phyloP scores from a whole-genome alignment of 2,113 vertebrate genomes.

The Burhinus bistriatus region DNA sequence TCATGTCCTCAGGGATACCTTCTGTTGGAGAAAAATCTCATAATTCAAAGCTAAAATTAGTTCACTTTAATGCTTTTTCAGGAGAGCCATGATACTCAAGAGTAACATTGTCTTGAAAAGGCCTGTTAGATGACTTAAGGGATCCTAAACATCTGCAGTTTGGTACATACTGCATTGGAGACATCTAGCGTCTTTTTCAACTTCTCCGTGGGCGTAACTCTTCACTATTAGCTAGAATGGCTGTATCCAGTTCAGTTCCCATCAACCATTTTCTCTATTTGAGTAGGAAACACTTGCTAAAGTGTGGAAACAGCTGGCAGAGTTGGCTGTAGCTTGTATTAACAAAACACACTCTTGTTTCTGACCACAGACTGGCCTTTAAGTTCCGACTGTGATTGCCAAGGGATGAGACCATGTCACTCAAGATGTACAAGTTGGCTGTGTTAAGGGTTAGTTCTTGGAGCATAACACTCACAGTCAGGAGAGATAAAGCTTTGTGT shows the following conservation, averaged over 20 bases:
- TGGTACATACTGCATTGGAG: conserved; percentile 19
- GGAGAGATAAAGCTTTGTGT: neutral
- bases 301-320: conserved; percentile 50
- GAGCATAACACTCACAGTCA: fast-evolving
- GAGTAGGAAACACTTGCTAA: conserved; percentile 25
- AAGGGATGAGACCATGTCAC: neutral
- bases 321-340: neutral
- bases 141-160: conserved; percentile 37
- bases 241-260: neutral
- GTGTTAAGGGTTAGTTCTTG: neutral
- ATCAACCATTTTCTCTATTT: neutral
- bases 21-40: conserved; percentile 40
- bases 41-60: conserved; percentile 61
- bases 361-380: conserved; percentile 27
- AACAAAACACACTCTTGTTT: neutral
- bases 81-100: conserved; percentile 12
- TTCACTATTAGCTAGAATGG: neutral
- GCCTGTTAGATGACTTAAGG: conserved; percentile 46
- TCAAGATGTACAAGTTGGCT: neutral
- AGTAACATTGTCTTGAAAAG: neutral
- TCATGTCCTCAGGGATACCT: conserved; percentile 11
- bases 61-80: conserved; percentile 44
- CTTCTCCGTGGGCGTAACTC: neutral
- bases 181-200: conserved; percentile 30
- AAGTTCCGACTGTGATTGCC: neutral